Evolutionary conservation across 2,797 vertebrate genomes (phyloP), one percentile per base, ranked within the genome.

Genomic region (Leuciscus waleckii): DNA sequence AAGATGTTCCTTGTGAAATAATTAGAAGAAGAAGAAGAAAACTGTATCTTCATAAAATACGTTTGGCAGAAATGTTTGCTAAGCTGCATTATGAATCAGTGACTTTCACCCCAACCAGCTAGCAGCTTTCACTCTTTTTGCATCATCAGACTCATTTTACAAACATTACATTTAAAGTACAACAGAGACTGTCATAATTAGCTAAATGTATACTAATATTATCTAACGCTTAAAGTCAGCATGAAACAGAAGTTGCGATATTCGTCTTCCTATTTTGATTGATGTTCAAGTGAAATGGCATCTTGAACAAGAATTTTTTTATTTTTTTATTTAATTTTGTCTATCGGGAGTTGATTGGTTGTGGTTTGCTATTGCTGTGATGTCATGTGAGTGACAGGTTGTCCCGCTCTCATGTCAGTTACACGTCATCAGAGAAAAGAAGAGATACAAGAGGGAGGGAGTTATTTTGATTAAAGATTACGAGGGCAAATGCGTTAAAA

Each of bases 1-100:
- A 97, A 96, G 91, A 95, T 96, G 96, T 87, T 95, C 70, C 89
- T 97, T 37, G 92, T 93, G 23, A 97, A 94, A 91, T 95, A 65
- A 89, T 32, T 2, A 46, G 14, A 46, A 46, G 8, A 8, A 41
- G 7, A 11, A 21, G 13, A 39, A 4, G 4, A 68, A 8, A 35
- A n/a, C 29, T 8, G 11, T 3, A 37, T 14, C 1, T 16, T 58
- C 21, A 56, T 77, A 19, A 61, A 61, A 78, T 26, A 17, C 26
- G 51, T 58, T 39, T 39, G 11, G 23, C 13, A 16, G 11, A 77
- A 37, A 56, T 17, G 51, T 46, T 10, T 19, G 29, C 65, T 9
- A 19, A 37, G 9, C 67, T 69, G 19, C 37, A 19, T 68, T 68
- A 10, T 39, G 17, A 35, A 35, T 58, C 32, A 35, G 5, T 56